Conservation (phyloP, 2,888 invertebrate genomes). For the Leucoma salicis region DNA sequence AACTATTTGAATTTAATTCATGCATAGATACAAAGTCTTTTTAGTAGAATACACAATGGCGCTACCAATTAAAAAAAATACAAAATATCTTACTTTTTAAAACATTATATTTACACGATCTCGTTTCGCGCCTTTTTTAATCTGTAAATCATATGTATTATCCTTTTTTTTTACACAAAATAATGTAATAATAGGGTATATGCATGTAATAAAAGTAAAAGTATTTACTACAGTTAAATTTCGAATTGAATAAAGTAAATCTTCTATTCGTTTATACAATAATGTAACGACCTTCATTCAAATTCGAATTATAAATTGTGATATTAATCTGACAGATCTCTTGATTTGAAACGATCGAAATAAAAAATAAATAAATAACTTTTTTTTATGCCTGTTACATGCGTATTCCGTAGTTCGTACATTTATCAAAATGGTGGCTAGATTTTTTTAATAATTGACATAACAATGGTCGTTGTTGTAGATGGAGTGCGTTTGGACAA, state of each 20-base stretch:
- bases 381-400: background rate
- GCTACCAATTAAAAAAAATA: no score
- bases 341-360: background rate
- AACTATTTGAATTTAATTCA: no score
- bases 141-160: no score
- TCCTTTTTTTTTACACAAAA: no score
- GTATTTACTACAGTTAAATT: background rate
- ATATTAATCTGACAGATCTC: background rate
- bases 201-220: background rate
- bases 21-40: no score
- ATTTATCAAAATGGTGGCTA: conserved; percentile 19
- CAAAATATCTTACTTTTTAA: no score
- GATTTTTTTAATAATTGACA: conserved; percentile 18
- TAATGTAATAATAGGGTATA: background rate
- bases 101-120: no score
- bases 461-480: conserved; percentile 48
- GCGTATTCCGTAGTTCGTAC: background rate
- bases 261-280: background rate
- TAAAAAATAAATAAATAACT: background rate
- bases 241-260: background rate
- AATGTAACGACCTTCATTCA: no score
- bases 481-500: conserved; percentile 45
- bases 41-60: no score
- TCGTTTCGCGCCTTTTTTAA: no score
- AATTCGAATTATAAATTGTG: background rate